phyloP scores from a whole-genome alignment of 2,888 invertebrate species.

The Tetragonula carbonaria region DNA sequence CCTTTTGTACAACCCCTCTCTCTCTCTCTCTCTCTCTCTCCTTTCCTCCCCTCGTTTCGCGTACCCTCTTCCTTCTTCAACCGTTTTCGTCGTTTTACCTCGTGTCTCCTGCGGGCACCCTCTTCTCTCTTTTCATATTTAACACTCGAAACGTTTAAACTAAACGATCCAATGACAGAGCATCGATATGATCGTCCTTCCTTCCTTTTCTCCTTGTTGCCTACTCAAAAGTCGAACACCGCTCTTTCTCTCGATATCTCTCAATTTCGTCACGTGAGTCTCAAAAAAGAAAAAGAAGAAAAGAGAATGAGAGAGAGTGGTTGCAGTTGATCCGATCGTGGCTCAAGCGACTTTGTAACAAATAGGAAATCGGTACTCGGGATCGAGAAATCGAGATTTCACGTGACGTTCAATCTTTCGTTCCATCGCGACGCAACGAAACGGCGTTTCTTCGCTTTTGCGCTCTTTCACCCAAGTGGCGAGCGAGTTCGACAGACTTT shows the following conservation, averaged over 20 bases:
- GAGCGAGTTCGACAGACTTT: not conserved
- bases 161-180: not conserved
- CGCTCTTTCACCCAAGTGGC: no score
- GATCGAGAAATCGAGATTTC: not conserved
- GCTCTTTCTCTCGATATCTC: no score
- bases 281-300: no score
- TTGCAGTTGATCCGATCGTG: no score
- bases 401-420: not conserved
- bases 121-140: not conserved
- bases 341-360: no score
- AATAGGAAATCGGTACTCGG: not conserved
- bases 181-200: not conserved
- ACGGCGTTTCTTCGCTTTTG: not conserved
- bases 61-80: no score
- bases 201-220: no score
- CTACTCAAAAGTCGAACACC: no score
- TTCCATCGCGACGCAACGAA: not conserved
- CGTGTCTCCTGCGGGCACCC: not conserved
- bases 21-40: slow-evolving; percentile 6
- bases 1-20: slow-evolving; percentile 66
- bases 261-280: no score
- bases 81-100: not conserved
- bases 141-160: not conserved
- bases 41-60: not conserved
- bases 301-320: no score